Evolutionary conservation across 2,888 invertebrate genomes (phyloP), one percentile per base, ranked within the genome.

Genomic region (Elysia crispata): DNA sequence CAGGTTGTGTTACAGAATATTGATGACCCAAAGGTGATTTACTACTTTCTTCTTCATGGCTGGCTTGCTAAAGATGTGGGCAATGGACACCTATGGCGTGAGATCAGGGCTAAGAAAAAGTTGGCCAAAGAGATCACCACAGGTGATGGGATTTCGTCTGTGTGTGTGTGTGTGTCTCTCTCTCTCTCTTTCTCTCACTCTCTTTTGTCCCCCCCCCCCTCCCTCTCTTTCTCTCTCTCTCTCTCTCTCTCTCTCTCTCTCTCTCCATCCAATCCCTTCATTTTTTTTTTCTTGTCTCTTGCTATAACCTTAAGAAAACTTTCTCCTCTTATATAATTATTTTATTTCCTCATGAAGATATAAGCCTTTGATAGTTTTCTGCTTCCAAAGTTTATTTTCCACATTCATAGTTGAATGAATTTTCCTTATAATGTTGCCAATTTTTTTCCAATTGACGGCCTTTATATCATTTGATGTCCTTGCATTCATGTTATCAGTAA

Each of bases 21-120:
- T 1, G 62, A 80, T 20, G 25, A 84, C 6, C 82, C 81, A 13
- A 60, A 69, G 1, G 50, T 33, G 3, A 66, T 81, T 3, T 81
- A 81, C 73, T 86, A 86, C 64, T 90, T 89, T 66, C 60, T 82
- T 11, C 88, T 89, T 70, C 83, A 87, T 73, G 89, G 88, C 8
- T 89, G 89, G 89, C 86, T 90, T 11, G 86, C 88, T 20, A 86
- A 83, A 33, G 89, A 89, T 81, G 86, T 86, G 41, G 90, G 89
- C 0, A 86, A 88, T 77, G 90, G 89, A 6, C 82, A 82, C 41
- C 82, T 89, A n/a, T 87, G 86, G 85, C 81, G 89, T 69, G 89
- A 89, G 76, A 86, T 90, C 20, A 81, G 67, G 25, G 89, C 87
- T 15, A 86, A 87, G 80, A 87, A 86, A 73, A 82, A 84, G 72